Conservation (phyloP, 2,888 invertebrate species). For the Lochmaea capreae region DNA sequence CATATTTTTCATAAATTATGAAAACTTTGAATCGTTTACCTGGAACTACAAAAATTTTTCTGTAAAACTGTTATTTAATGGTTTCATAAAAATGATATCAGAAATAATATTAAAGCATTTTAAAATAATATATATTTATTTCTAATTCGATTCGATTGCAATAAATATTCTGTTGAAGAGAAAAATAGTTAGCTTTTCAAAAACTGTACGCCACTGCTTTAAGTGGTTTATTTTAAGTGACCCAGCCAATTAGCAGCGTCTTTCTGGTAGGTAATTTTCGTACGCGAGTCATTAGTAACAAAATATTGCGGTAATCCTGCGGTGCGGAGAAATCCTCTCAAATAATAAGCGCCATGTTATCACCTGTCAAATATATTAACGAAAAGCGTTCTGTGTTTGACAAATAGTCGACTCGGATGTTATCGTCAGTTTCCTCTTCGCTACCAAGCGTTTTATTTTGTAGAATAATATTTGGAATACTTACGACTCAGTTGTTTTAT, state of each 20-base stretch:
- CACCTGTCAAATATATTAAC: constrained; percentile 60
- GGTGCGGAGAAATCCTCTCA: constrained; percentile 50
- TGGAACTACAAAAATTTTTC: too few relatives aligned
- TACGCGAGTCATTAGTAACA: constrained; percentile 58
- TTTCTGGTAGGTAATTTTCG: constrained; percentile 54
- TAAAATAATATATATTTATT: too few relatives aligned
- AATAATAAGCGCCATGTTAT: constrained; percentile 58
- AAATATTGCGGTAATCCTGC: constrained; percentile 51
- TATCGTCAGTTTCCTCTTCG: constrained; percentile 27
- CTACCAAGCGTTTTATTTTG: constrained; percentile 3
- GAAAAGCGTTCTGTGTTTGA: constrained; percentile 54
- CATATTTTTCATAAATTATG: too few relatives aligned
- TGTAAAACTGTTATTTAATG: too few relatives aligned
- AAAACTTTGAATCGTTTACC: too few relatives aligned
- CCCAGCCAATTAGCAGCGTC: constrained; percentile 57
- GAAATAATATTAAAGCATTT: too few relatives aligned
- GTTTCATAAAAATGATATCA: too few relatives aligned
- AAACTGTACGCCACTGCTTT: constrained; percentile 15
- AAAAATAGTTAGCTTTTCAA: not conserved
- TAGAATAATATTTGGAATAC: not conserved
- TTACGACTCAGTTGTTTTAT: too few relatives aligned
- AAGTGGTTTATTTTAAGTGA: constrained; percentile 53
- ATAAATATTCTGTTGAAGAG: too few relatives aligned
- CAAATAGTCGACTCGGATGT: constrained; percentile 52
- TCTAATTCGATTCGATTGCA: too few relatives aligned